Base-by-base conservation (phyloP, 2,113 vertebrate genomes). In the Pyxicephalus adspersus region DNA sequence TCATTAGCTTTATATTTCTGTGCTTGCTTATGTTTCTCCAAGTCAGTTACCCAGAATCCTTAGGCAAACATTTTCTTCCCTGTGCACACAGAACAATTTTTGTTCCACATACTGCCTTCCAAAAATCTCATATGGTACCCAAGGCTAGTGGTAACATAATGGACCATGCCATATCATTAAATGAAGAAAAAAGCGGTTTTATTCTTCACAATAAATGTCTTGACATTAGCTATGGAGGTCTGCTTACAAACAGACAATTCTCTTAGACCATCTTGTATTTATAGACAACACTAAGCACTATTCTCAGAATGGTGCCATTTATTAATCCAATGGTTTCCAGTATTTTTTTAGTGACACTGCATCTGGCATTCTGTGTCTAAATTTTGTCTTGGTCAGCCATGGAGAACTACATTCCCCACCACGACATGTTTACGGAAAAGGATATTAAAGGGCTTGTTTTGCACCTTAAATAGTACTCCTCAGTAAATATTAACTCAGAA, bases 1-100 rank as follows among this genome's bases (percentile, higher is more conserved):
- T 67, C 63, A 57, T 28, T 25, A 60, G 20, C 63, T 66, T 29
- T 66, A 13, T 67, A 68, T 79, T 68, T 70, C 65, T 79, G 22
- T 79, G 65, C 65, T 70, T 79, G 52, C 31, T 79, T 54, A 79
- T 54, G 77, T 79, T 54, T 50, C 64, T 25, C 9, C 3, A 68
- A 29, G 31, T 54, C 77, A 54, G 60, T 67, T 66, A 79, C 29
- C 64, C 29, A 68, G 50, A 28, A 58, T 68, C 64, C 52, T 57
- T 58, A 60, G 45, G 50, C 77, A 79, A 26, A 79, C 34, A 79
- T 57, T 60, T 52, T 29, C 68, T 31, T 60, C 68, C n/a, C 31
- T 60, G 29, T 79, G 77, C 55, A 28, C 61, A 79, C 38, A 63
- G 38, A 50, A 61, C 73, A 63, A 76, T 64, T 29, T n/a, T 63